Base-by-base conservation (phyloP, 2,888 invertebrate genomes). In the Omphaloscelis lunosa region DNA sequence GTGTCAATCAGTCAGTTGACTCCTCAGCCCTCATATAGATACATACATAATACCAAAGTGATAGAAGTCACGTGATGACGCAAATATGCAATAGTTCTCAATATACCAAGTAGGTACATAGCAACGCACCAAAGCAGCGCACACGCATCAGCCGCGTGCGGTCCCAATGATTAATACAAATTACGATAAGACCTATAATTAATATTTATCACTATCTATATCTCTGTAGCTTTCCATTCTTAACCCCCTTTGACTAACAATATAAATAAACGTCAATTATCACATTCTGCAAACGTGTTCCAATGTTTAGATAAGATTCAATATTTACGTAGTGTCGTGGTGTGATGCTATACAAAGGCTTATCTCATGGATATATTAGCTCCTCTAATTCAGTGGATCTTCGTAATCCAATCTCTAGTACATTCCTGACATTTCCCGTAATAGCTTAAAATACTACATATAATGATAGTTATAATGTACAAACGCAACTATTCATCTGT, bases 141-240 rank as follows among this genome's bases (percentile, higher is more conserved):
- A 51, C 89, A 89, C 82, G 88, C 81, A 62, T n/a, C 27, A 72
- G 48, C 79, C 79, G 88, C 89, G 81, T 89, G 89, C 75, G 39
- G 59, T n/a, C 27, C 45, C 63, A 53, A 74, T 88, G 75, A 82
- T 85, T 82, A 85, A 67, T 72, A 83, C 68, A 83, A 84, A 68
- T 70, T 76, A 56, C 79, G 86, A 85, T 82, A 86, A 81, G 67
- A 77, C 27, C 29, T 72, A 67, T 62, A 67, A 67, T 80, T 34
- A 71, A 77, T 78, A 79, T 76, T 79, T 89, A 90, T 91, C 90
- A 86, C 69, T 89, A 88, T 90, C 89, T 86, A 73, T 78, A 89
- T 89, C 82, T 87, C 63, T 68, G 88, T 90, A 90, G 75, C 80
- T 90, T 92, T 92, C 91, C 90, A 80, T 84, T 79, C 56, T 71